Evolutionary conservation across 1,140 invertebrate species (phyloP), one percentile per base, ranked within the genome.

Genomic region (Drosophila nasuta): DNA sequence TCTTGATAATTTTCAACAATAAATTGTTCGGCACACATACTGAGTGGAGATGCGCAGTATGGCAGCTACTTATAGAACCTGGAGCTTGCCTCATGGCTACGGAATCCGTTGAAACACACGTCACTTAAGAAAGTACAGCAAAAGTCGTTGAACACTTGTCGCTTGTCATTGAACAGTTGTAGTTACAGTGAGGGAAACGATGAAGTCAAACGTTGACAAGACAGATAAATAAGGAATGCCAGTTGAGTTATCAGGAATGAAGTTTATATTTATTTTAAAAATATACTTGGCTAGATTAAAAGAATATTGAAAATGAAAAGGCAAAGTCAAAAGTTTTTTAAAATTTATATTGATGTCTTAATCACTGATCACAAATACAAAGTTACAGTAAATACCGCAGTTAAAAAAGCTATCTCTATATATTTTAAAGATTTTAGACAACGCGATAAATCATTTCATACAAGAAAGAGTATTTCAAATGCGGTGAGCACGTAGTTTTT

Each of bases 1-100:
- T 89, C 85, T 88, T 88, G 85, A 89, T 88, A 88, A 88, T 88
- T 85, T 88, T 78, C 75, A 89, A 89, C 85, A 89, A 88, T 85
- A 89, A 88, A 88, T 89, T 88, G 81, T 76, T 87, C 77, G 81
- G 70, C 80, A 89, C 75, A 89, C 7, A 41, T 41, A 10, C 38
- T 41, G 38, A 41, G 38, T 41, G 38, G 30, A 33, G 30, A 33
- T 33, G 30, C 7, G 30, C 30, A 8, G 0, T 0, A 8, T 67
- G 69, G 52, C 69, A 72, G 52, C 30, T 43, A 66, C 49, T 75
- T 58, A 75, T 43, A 43, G 64, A 49, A 64, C 35, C 52, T 71
- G 43, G 54, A 38, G 45, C 54, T 65, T n/a, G 62, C 17, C 48
- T n/a, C 45, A 72, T 58, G 62, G n/a, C 43, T 57, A 58, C 83